Evolutionary conservation across 2,113 vertebrate genomes (phyloP).

Genomic region (Daboia siamensis): DNA sequence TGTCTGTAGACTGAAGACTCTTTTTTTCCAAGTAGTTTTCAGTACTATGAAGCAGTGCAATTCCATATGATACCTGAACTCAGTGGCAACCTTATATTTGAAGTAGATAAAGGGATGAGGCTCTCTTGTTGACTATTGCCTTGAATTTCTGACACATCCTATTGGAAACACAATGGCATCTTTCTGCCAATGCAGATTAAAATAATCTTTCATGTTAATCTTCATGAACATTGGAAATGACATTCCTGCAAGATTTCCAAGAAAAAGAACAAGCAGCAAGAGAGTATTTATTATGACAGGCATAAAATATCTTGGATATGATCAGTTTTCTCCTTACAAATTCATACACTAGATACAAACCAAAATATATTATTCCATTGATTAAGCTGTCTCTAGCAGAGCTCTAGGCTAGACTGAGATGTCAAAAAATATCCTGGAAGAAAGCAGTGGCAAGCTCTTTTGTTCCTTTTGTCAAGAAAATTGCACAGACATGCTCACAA

Average conservation of each 20-base stretch:
- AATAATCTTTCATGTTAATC: conserved; percentile 41
- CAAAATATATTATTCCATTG: neutral
- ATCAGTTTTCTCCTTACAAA: conserved; percentile 31
- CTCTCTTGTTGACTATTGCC: conserved; percentile 53
- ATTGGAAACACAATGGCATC: conserved; percentile 42
- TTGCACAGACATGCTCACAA: neutral
- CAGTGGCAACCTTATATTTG: neutral
- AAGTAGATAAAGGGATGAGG: neutral
- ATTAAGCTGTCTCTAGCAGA: neutral
- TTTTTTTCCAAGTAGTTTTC: neutral
- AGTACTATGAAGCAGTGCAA: neutral
- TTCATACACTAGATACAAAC: conserved; percentile 36
- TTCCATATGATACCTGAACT: neutral
- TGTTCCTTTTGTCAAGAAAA: neutral
- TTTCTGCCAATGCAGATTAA: conserved; percentile 44
- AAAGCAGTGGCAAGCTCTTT: neutral
- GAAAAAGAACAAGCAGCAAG: conserved; percentile 29
- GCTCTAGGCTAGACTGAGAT: neutral
- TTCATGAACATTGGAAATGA: conserved; percentile 50
- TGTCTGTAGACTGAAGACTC: neutral
- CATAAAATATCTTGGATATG: conserved; percentile 43
- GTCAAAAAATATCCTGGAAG: neutral
- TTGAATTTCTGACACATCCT: conserved; percentile 55
- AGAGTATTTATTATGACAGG: conserved; percentile 37
- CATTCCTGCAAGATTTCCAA: conserved; percentile 21